Base-by-base conservation (phyloP, 2,888 invertebrate genomes). In the Drosophila melanocephala region DNA sequence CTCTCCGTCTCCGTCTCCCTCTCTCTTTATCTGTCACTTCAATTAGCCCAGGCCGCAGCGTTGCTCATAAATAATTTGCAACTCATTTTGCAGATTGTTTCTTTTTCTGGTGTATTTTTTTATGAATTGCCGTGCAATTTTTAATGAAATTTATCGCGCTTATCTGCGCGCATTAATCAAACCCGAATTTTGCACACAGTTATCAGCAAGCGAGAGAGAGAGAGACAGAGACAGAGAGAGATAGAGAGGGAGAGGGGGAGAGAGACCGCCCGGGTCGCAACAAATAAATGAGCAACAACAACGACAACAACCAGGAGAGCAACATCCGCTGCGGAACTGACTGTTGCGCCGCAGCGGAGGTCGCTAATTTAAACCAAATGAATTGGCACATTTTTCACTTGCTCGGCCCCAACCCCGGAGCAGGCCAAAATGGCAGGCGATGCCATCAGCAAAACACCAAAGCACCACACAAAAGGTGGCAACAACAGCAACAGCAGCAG, bases 321-420 rank as follows among this genome's bases (percentile, higher is more conserved):
- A 67, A 67, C 62, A 83, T 73, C 74, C 79, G 74, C 56, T 69
- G 56, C 87, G 75, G 77, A 77, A 87, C 85, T 80, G 82, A 82
- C 90, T 90, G 86, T 90, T 87, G 89, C 90, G 83, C 71, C 69
- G 66, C 65, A 77, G 77, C 89, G 86, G 88, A 90, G 89, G 87
- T 83, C 91, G 91, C 91, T 92, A 92, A 92, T 92, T 92, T 91
- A 91, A 92, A 92, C 91, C 89, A 92, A 92, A 92, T 92, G 92
- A 92, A 92, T 92, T 92, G 92, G 92, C 92, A 92, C 89, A 92
- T 92, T 92, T 92, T 92, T 92, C 92, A 92, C 91, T 92, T 91
- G 85, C 81, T 68, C 57, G 39, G 19, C 64, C 70, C 30, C 39
- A 52, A 26, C 66, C 56, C 30, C 47, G 59, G 79, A 82, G 84